These are phyloP conservation scores for Ammodytes marinus DNA, from an alignment of 2,113 vertebrate genomes.

Conservation along the genomic window DNA sequence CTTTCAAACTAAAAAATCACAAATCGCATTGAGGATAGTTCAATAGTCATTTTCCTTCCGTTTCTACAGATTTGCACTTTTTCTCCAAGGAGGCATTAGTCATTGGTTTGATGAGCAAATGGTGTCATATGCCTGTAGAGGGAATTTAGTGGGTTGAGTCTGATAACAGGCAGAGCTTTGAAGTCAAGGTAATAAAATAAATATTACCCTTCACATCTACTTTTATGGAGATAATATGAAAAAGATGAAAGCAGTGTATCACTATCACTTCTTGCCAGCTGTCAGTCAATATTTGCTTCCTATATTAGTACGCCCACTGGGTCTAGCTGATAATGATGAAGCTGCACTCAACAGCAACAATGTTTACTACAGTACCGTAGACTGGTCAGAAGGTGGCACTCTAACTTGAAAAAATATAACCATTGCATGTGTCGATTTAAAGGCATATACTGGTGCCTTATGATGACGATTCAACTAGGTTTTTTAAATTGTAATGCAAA, in stretches of 20 bases:
- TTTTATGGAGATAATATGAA: not conserved
- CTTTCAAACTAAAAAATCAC: not conserved
- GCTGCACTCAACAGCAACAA: not conserved
- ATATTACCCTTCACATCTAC: not conserved
- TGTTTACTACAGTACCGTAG: not conserved
- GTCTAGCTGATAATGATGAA: not conserved
- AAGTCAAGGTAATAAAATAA: conserved; percentile 80
- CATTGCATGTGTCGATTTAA: too few species aligned
- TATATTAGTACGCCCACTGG: not conserved
- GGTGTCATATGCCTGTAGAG: conserved; percentile 85
- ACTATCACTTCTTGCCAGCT: not conserved
- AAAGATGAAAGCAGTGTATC: not conserved
- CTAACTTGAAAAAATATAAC: not conserved
- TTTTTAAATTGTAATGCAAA: not conserved
- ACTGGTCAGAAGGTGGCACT: conserved; percentile 26
- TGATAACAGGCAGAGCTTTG: conserved; percentile 82
- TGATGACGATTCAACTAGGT: not conserved
- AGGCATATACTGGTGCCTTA: too few species aligned
- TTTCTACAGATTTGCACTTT: conserved; percentile 81
- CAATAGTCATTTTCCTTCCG: not conserved
- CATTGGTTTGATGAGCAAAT: conserved; percentile 82
- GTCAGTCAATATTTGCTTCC: not conserved
- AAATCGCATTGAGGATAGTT: not conserved
- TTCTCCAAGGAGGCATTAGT: conserved; percentile 70
- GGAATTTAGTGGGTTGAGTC: conserved; percentile 85